phyloP scores from a whole-genome alignment of 2,113 vertebrate genomes.

The Pimephales promelas region DNA sequence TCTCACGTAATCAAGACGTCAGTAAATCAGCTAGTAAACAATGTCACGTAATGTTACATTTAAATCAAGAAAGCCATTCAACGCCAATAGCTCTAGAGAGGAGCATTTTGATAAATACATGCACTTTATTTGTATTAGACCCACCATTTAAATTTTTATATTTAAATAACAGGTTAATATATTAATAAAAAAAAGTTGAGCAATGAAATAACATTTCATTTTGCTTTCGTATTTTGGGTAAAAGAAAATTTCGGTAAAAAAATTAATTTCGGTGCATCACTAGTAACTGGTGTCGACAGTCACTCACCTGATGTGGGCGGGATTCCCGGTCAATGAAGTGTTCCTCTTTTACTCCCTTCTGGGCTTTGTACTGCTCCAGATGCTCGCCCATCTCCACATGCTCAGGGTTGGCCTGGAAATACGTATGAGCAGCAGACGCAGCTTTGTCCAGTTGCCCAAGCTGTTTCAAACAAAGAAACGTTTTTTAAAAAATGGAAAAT shows the following conservation, averaged over 20 bases:
- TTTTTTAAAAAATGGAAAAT: neutral
- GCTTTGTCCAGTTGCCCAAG: constrained; percentile 88
- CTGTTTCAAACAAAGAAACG: constrained; percentile 64
- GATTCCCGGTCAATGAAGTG: constrained; percentile 85
- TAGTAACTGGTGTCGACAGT: constrained; percentile 40
- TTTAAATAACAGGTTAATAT: too few species aligned
- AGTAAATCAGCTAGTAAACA: too few species aligned
- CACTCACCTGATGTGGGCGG: constrained; percentile 82
- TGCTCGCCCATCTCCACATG: constrained; percentile 91
- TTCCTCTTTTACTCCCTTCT: constrained; percentile 69
- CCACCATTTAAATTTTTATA: too few species aligned
- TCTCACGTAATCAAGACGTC: too few species aligned
- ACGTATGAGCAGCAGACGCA: constrained; percentile 91
- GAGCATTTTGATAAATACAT: too few species aligned
- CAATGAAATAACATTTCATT: too few species aligned
- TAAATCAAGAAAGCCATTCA: too few species aligned
- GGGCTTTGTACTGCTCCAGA: constrained; percentile 85
- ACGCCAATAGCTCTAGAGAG: too few species aligned
- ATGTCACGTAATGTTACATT: too few species aligned
- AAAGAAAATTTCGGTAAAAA: neutral
- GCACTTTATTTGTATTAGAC: too few species aligned
- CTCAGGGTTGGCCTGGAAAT: constrained; percentile 96
- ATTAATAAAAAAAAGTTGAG: too few species aligned
- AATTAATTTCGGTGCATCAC: neutral
- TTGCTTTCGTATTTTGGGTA: too few species aligned